Percentiles rank a stretch among this genome's conserved stretches.
Evolutionary conservation across 1,140 invertebrate genomes (phyloP).

Genomic region (Zaprionus vittiger): DNA sequence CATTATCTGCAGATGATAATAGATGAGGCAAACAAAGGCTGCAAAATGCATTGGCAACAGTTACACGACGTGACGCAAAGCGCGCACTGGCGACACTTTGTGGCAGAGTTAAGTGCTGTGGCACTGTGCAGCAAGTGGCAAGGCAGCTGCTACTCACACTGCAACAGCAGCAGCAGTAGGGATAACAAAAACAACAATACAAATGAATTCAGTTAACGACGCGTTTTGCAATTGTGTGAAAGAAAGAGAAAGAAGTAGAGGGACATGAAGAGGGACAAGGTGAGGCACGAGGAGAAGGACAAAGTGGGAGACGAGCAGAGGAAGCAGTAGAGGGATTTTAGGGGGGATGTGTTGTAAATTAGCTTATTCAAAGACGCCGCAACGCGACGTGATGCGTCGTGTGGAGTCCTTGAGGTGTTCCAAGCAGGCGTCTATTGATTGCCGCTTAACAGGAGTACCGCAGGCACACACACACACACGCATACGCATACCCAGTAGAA

Average conservation of each 20-base stretch:
- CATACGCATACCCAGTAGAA: not conserved
- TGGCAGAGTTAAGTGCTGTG: conserved; percentile 32
- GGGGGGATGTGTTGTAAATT: conserved; percentile 52
- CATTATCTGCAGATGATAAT: conserved; percentile 36
- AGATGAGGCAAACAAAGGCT: conserved; percentile 28
- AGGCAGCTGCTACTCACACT: conserved; percentile 39
- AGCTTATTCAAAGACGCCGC: conserved; percentile 63
- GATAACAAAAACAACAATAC: no score
- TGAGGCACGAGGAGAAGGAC: no score
- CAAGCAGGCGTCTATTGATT: conserved; percentile 61
- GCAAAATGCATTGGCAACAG: conserved; percentile 24
- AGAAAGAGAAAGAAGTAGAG: not conserved
- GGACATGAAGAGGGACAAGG: not conserved
- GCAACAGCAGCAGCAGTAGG: not conserved
- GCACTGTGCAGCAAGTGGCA: not conserved
- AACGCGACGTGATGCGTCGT: conserved; percentile 1
- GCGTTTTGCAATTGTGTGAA: conserved; percentile 4
- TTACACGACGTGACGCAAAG: conserved; percentile 1
- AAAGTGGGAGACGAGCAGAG: not conserved
- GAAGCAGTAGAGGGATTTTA: not conserved
- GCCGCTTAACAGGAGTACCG: conserved; percentile 38
- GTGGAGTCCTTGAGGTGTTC: conserved; percentile 55
- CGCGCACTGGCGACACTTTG: conserved; percentile 20
- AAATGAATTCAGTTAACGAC: conserved; percentile 10
- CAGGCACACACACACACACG: not conserved